Conservation (phyloP, 2,797 vertebrate genomes). For the Hemitrygon akajei region DNA sequence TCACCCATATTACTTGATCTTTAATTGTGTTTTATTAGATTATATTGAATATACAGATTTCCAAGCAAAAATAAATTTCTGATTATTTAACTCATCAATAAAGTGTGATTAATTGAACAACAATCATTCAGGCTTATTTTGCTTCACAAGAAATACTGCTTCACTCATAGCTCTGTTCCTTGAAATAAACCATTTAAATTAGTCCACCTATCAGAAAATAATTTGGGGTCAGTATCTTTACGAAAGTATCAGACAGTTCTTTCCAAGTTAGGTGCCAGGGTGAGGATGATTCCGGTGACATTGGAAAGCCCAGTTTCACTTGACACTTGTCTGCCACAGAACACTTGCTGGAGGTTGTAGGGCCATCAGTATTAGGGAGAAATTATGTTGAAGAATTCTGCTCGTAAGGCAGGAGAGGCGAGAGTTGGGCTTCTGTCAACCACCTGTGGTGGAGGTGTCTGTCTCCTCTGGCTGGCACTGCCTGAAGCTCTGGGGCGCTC, state of each 20-base stretch:
- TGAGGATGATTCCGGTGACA: not conserved
- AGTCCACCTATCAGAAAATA: not conserved
- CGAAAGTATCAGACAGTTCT: not conserved
- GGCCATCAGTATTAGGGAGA: not conserved
- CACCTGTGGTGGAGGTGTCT: not conserved
- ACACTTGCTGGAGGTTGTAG: not conserved
- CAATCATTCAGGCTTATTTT: conserved; percentile 1
- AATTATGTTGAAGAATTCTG: not conserved
- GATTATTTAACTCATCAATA: not conserved
- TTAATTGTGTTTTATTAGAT: not conserved
- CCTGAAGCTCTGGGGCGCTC: too few species aligned
- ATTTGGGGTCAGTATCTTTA: not conserved
- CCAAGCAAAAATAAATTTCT: not conserved
- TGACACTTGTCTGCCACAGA: not conserved
- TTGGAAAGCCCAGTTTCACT: not conserved
- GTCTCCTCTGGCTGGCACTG: not conserved
- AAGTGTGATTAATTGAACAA: not conserved
- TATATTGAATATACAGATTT: not conserved
- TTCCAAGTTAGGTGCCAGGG: not conserved
- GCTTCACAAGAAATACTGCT: not conserved
- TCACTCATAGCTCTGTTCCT: not conserved
- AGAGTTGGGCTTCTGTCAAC: not conserved
- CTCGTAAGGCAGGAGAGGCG: not conserved
- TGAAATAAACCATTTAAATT: not conserved
- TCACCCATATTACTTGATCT: not conserved